Conservation (phyloP, 2,797 vertebrate species). For the Galago senegalensis region DNA sequence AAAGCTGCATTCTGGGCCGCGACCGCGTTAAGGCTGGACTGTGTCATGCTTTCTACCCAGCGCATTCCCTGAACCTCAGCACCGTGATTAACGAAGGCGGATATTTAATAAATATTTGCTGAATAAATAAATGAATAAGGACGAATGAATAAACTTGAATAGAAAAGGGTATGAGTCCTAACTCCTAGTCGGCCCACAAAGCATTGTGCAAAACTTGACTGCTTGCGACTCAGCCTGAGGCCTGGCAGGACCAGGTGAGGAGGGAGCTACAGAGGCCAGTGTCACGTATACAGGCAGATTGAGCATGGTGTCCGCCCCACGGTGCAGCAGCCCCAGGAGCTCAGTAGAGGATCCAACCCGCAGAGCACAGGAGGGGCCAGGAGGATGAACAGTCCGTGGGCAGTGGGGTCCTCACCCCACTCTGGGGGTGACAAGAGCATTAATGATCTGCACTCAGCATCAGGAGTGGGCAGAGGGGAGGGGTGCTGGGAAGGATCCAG, state of each 20-base stretch:
- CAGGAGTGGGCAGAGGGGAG: background rate
- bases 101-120: background rate
- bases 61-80: background rate
- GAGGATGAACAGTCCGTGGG: background rate
- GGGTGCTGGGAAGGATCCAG: background rate
- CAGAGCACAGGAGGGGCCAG: rapidly evolving
- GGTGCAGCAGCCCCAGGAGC: background rate
- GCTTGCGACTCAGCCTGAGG: background rate
- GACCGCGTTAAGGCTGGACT: background rate
- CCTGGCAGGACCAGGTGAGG: background rate
- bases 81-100: background rate
- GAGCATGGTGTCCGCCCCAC: rapidly evolving
- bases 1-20: background rate
- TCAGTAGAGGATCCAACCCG: background rate
- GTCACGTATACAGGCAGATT: background rate
- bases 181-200: background rate
- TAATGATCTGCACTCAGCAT: background rate
- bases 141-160: background rate
- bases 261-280: background rate
- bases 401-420: background rate
- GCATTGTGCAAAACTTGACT: background rate
- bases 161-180: too few relatives aligned
- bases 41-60: background rate
- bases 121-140: background rate
- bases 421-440: too few relatives aligned